Percentiles rank a stretch among this genome's conserved stretches.
Conservation (phyloP, 2,113 vertebrate species). For the Chitala chitala region DNA sequence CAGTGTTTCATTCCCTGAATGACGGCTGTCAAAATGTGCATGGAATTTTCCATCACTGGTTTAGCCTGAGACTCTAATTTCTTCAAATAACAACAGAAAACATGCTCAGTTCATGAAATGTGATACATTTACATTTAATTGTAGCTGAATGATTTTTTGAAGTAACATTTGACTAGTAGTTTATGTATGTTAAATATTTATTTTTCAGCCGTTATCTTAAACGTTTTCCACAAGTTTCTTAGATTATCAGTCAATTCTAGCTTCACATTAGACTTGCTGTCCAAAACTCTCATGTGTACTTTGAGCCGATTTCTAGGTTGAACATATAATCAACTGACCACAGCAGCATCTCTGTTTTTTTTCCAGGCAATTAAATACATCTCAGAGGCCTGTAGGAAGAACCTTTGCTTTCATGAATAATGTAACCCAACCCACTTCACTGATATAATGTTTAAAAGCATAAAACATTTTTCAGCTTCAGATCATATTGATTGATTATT, state of each 20-base stretch:
- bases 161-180: neutral
- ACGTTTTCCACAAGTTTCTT: neutral
- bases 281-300: slow-evolving; percentile 10
- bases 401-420: too few relatives aligned
- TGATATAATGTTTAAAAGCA: too few relatives aligned
- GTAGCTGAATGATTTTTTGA: neutral
- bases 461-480: too few relatives aligned
- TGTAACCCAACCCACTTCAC: too few relatives aligned
- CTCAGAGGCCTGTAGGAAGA: too few relatives aligned
- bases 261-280: neutral
- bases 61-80: slow-evolving; percentile 49
- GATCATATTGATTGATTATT: too few relatives aligned
- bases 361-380: too few relatives aligned
- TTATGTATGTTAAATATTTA: neutral
- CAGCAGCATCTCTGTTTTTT: neutral
- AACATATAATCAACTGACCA: too few relatives aligned
- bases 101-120: neutral
- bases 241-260: neutral
- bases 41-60: slow-evolving; percentile 62
- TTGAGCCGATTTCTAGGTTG: too few relatives aligned
- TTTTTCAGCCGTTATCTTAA: neutral
- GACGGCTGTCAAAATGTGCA: slow-evolving; percentile 79
- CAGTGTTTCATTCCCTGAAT: slow-evolving; percentile 88
- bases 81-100: slow-evolving; percentile 40
- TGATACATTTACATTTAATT: neutral